phyloP scores from a whole-genome alignment of 2,113 vertebrate genomes.

The Calyptommatus sinebrachiatus region DNA sequence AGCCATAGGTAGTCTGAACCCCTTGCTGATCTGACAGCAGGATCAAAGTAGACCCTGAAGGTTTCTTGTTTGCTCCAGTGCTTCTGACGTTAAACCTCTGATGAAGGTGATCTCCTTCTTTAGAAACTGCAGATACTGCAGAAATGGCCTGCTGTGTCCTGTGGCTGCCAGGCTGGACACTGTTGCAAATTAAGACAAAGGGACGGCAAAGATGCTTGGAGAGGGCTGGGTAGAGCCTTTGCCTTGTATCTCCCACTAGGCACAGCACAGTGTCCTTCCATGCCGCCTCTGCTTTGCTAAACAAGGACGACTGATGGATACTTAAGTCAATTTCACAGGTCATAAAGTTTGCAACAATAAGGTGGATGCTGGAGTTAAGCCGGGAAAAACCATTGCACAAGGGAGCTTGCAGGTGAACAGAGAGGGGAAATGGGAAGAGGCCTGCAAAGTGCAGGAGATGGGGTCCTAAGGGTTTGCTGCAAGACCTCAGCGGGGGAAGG shows the following conservation, averaged over 20 bases:
- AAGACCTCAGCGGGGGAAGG: too few relatives aligned
- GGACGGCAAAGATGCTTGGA: background rate
- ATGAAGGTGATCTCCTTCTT: background rate
- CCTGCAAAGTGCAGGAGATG: fast-evolving
- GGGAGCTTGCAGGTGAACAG: too few relatives aligned
- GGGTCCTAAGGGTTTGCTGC: fast-evolving
- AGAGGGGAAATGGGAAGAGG: background rate
- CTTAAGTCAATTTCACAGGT: conserved; percentile 35
- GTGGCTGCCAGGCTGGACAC: background rate
- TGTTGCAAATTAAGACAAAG: background rate
- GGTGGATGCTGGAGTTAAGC: background rate
- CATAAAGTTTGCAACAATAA: conserved; percentile 20
- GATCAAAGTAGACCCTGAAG: background rate
- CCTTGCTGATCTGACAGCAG: too few relatives aligned
- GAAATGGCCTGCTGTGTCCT: background rate
- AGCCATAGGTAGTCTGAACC: too few relatives aligned
- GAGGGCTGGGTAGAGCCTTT: background rate
- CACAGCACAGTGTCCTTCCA: background rate
- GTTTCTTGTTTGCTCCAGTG: background rate
- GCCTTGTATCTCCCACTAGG: background rate
- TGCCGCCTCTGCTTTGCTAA: background rate
- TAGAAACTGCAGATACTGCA: background rate
- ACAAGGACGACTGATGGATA: background rate
- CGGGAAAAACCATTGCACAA: background rate
- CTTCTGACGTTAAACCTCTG: background rate